These are phyloP conservation scores for Lutraria lutraria DNA, from an alignment of 2,888 invertebrate genomes.

Conservation along the genomic window DNA sequence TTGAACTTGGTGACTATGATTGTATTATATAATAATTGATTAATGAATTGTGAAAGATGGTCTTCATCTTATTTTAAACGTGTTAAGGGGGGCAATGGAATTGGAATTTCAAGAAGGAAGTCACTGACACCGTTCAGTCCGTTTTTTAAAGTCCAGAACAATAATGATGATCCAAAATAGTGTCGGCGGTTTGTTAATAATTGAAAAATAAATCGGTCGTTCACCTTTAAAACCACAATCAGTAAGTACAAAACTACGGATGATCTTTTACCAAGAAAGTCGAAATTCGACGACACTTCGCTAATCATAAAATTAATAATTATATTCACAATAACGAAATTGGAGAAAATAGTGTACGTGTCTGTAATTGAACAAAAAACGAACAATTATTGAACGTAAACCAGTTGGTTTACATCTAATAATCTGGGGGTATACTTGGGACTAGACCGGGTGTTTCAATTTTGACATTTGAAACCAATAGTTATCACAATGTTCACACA, in stretches of 20 bases:
- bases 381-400: neutral
- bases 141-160: no score
- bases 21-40: no score
- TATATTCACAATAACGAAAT: neutral
- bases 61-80: no score
- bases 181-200: no score
- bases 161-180: no score
- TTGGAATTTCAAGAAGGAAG: no score
- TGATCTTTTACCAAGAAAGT: neutral
- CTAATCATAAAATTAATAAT: neutral
- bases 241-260: neutral
- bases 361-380: neutral
- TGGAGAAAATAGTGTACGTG: slow-evolving; percentile 4
- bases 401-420: neutral
- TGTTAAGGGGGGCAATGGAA: no score
- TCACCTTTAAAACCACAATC: neutral
- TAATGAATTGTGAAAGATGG: no score
- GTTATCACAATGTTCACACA: neutral
- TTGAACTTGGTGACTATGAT: no score
- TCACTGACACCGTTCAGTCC: no score
- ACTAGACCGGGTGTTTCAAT: neutral
- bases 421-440: neutral
- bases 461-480: neutral
- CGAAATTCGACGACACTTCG: neutral
- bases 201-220: neutral